Base-by-base conservation (phyloP, 2,797 vertebrate species). In the Babyrousa celebensis region DNA sequence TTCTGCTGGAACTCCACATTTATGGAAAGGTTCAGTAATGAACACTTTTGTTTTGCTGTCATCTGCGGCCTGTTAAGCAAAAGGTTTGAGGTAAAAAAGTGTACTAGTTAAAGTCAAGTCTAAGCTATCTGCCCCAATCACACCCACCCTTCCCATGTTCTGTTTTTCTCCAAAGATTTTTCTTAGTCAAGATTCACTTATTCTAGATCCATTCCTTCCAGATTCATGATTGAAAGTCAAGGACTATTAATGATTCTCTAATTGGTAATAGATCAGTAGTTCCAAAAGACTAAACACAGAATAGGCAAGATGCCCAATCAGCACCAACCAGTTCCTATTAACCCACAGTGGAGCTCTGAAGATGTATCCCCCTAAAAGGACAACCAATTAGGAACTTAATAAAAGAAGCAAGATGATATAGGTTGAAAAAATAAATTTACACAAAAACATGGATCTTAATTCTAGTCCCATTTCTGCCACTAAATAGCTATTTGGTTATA, bases 11-110 rank as follows among this genome's bases (percentile, higher is more conserved):
- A 89, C 87, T 43, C 91, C 94, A 68, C 93, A 96, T 94, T 98
- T 98, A 74, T 98, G 98, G 29, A 99, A 97, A 89, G 98, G 94
- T n/a, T 98, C 96, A 83, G 97, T 94, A 97, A 98, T 98, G 92
- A 98, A 98, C 62, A 84, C 89, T 92, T 97, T 98, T 21, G 98
- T 96, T 97, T 99, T 99, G 97, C 88, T 95, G 72, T 98, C 98
- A 97, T 98, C 99, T 78, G 98, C 94, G 96, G 98, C 94, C 99
- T 99, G 82, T 95, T 68, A 96, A 71, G 20, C 77, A 87, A 75
- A 60, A 48, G 21, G 85, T 82, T 87, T 93, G 58, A 12, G 94
- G 84, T 36, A 97, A 79, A 23, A 70, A 85, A 83, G 40, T 72
- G 84, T 87, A 75, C 62, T 2, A 63, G 14, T 93, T 70, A 60